Conservation (phyloP, 2,888 invertebrate genomes). For the Tetanocera ferruginea region DNA sequence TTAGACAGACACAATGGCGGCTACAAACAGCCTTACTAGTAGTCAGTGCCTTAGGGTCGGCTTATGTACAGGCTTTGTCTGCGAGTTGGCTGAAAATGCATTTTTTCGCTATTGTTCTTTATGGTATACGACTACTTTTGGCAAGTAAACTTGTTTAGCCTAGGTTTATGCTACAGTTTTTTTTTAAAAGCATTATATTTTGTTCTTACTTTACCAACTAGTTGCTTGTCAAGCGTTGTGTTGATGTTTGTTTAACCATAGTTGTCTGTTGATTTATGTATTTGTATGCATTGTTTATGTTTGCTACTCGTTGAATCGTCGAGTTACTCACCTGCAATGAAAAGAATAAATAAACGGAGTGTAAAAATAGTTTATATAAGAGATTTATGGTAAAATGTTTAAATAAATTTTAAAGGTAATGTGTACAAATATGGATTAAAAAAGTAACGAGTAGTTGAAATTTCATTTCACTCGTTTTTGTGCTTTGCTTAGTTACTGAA, state of each 20-base stretch:
- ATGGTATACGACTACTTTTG: background rate
- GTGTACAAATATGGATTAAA: too few relatives aligned
- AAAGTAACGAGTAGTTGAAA: too few relatives aligned
- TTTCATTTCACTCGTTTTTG: too few relatives aligned
- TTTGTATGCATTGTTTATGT: conserved; percentile 5
- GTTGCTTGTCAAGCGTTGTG: conserved; percentile 9
- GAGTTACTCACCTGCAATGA: conserved; percentile 44
- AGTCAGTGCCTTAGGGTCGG: background rate
- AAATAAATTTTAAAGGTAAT: too few relatives aligned
- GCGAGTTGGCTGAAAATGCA: background rate
- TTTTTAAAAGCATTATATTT: too few relatives aligned
- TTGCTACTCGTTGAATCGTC: conserved; percentile 2
- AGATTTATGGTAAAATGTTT: too few relatives aligned
- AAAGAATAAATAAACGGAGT: background rate
- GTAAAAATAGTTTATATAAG: too few relatives aligned
- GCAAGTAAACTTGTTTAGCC: conserved; percentile 1
- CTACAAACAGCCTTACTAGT: background rate
- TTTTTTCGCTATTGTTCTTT: conserved; percentile 13
- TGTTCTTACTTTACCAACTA: conserved; percentile 2
- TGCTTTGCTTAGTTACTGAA: too few relatives aligned
- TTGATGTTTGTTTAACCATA: conserved; percentile 14
- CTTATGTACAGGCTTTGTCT: conserved; percentile 30
- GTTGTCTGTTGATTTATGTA: conserved; percentile 12
- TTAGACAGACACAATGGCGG: background rate
- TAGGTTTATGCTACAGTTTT: background rate